Percentiles rank a stretch among this genome's conserved stretches.
Evolutionary conservation across 92 coral and sea anemone genomes (phyloP).

Genomic region (Virgularia gustaviana): DNA sequence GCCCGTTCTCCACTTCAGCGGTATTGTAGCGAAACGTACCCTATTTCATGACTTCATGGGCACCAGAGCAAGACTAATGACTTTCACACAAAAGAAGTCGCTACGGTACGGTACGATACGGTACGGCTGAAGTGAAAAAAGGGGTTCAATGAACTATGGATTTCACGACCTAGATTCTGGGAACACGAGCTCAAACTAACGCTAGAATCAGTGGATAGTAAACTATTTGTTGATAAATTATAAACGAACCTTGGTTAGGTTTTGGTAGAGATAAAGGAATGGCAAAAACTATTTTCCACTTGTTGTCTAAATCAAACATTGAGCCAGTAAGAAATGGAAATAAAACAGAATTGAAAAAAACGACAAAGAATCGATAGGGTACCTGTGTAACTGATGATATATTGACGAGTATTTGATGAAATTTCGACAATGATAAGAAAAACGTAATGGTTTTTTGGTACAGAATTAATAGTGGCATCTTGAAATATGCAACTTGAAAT

Average conservation of each 20-base stretch:
- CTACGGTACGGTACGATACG: too few species aligned
- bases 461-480: constrained; percentile 14
- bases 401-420: background rate
- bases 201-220: too few species aligned
- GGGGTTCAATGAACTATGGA: too few species aligned
- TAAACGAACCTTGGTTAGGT: constrained; percentile 15
- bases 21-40: too few species aligned
- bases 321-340: background rate
- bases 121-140: too few species aligned
- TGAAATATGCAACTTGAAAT: constrained; percentile 6
- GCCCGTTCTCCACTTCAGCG: too few species aligned
- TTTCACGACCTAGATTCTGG: too few species aligned
- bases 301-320: background rate
- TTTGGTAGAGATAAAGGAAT: constrained; percentile 15
- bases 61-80: too few species aligned
- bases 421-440: background rate
- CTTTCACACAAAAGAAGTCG: too few species aligned
- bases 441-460: background rate
- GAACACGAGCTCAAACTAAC: too few species aligned
- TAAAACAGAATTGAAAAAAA: background rate
- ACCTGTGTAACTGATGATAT: background rate
- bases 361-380: background rate
- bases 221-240: too few species aligned
- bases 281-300: constrained; percentile 10
- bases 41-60: too few species aligned